Evolutionary conservation across 23 tunicate species (phyloP).

Genomic region (Ascidia mentula): DNA sequence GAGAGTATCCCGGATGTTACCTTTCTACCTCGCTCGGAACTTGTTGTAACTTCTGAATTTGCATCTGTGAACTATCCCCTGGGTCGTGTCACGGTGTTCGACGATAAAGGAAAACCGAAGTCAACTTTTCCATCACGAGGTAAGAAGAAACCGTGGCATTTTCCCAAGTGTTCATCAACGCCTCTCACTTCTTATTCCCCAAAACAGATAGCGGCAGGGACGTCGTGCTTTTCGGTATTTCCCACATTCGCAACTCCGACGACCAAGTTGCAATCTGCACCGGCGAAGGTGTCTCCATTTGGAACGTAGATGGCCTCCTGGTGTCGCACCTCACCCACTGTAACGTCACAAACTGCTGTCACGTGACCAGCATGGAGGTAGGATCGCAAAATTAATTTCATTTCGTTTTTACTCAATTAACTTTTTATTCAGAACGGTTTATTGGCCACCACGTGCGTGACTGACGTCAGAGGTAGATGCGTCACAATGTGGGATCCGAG

Average conservation of each 20-base stretch:
- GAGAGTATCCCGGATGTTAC: conserved; percentile 70
- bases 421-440: conserved; percentile 66
- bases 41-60: conserved; percentile 66
- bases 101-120: conserved; percentile 43
- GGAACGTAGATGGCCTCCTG: conserved; percentile 65
- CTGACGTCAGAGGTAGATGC: conserved; percentile 51
- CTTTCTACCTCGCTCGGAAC: conserved; percentile 40
- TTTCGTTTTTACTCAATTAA: background rate
- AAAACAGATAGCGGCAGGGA: conserved; percentile 22
- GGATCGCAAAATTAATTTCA: background rate
- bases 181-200: no score
- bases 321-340: conserved; percentile 35
- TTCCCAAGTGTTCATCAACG: no score
- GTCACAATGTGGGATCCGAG: conserved; percentile 85
- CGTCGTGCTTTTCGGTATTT: conserved; percentile 29
- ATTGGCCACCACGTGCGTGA: conserved; percentile 78
- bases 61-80: conserved; percentile 55
- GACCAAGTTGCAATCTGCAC: conserved; percentile 63
- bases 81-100: conserved; percentile 61
- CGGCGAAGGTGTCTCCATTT: conserved; percentile 68
- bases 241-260: conserved; percentile 39
- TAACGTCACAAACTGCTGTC: conserved; percentile 73
- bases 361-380: conserved; percentile 28
- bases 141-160: conserved; percentile 6
- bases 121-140: conserved; percentile 63